Conservation (phyloP, 2,888 invertebrate species). For the Chironomus riparius region DNA sequence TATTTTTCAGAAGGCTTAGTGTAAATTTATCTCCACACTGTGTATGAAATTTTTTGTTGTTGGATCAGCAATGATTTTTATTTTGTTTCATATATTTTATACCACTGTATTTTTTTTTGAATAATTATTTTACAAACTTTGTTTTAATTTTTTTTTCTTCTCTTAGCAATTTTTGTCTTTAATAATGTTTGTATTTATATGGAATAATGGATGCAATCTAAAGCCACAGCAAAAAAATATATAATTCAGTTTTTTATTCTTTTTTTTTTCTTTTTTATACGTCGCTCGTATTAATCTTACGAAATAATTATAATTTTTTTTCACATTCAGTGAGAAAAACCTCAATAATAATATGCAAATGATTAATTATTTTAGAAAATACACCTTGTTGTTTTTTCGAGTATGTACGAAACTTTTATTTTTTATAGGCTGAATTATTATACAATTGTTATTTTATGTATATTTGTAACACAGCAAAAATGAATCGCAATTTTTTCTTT, state of each 20-base stretch:
- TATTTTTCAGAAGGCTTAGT: too few species aligned
- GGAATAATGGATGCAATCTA: not conserved
- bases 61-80: too few species aligned
- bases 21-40: too few species aligned
- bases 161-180: not conserved
- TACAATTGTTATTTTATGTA: conserved; percentile 14
- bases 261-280: too few species aligned
- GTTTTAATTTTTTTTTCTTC: not conserved
- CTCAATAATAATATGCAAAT: conserved; percentile 20
- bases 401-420: not conserved
- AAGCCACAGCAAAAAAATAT: not conserved
- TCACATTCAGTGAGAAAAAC: conserved; percentile 12
- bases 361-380: conserved; percentile 23
- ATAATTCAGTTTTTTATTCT: not conserved
- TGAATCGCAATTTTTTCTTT: not conserved
- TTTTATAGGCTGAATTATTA: not conserved
- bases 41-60: too few species aligned
- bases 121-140: too few species aligned
- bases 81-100: too few species aligned
- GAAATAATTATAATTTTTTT: not conserved
- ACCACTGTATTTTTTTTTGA: too few species aligned
- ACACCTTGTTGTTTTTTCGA: conserved; percentile 22
- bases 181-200: not conserved
- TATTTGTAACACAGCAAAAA: not conserved
- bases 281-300: too few species aligned